Conservation (phyloP, 1,140 invertebrate genomes). For the Scaptomyza graminum region DNA sequence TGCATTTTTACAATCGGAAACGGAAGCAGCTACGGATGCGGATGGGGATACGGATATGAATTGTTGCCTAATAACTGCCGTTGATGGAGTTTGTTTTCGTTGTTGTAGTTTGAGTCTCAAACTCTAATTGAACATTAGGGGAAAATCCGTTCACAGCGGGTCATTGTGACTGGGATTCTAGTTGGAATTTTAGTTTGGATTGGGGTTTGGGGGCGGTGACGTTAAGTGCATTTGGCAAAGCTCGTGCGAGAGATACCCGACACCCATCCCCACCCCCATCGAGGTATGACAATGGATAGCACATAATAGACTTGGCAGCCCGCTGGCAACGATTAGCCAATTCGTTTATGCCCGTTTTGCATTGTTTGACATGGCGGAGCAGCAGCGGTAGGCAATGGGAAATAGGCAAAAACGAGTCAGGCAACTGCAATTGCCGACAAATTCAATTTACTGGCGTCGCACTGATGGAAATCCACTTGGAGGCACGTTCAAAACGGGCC, state of each 20-base stretch:
- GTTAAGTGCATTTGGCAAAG: conserved; percentile 4
- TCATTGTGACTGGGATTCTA: background rate
- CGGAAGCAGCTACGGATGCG: background rate
- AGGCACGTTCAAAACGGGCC: background rate
- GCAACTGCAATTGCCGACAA: conserved; percentile 16
- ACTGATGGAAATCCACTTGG: conserved; percentile 3
- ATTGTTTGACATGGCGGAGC: conserved; percentile 34
- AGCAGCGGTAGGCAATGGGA: background rate
- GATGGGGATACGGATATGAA: conserved; percentile 22
- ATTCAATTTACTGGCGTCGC: conserved; percentile 14
- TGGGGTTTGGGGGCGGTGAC: background rate
- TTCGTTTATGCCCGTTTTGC: conserved; percentile 59
- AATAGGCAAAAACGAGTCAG: background rate
- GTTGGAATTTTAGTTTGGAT: no score
- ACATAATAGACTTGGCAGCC: conserved; percentile 17
- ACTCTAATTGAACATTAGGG: conserved; percentile 14
- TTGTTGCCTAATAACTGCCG: conserved; percentile 18
- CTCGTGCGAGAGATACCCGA: no score
- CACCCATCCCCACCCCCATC: no score
- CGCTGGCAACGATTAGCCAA: conserved; percentile 53
- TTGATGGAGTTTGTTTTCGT: background rate
- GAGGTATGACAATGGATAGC: background rate
- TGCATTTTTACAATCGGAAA: conserved; percentile 3
- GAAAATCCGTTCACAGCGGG: background rate
- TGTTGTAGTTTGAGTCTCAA: conserved; percentile 1